A percentile compares a stretch with the other conserved stretches of the same genome.
Conservation (phyloP, 2,888 invertebrate genomes). For the Leptothorax acervorum region DNA sequence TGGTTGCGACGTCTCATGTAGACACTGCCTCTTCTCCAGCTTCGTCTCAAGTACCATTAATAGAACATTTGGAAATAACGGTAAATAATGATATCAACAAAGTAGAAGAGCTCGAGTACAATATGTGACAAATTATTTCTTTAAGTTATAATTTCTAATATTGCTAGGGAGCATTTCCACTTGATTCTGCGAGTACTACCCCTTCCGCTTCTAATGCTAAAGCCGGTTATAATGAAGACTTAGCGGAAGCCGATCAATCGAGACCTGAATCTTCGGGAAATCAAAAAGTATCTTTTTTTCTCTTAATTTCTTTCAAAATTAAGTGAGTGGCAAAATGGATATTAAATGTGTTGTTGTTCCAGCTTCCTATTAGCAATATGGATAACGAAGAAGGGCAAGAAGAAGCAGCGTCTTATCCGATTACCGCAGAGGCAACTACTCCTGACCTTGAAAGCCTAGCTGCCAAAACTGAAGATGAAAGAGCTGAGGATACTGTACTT, state of each 20-base stretch:
- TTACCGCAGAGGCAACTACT: constrained; percentile 64
- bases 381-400: constrained; percentile 70
- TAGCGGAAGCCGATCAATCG: constrained; percentile 94
- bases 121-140: not conserved
- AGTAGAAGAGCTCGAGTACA: not conserved
- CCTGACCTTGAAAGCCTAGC: constrained; percentile 68
- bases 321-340: not conserved
- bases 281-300: constrained; percentile 76
- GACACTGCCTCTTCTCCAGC: constrained; percentile 62
- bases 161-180: constrained; percentile 69
- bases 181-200: constrained; percentile 64
- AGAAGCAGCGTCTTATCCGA: constrained; percentile 60
- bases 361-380: constrained; percentile 65
- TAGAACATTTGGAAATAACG: constrained; percentile 67
- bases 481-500: constrained; percentile 70
- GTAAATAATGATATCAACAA: constrained; percentile 57
- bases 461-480: constrained; percentile 73
- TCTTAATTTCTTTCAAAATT: not conserved
- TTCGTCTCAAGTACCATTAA: constrained; percentile 58
- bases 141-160: constrained; percentile 18
- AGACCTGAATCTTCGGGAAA: constrained; percentile 85
- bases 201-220: constrained; percentile 72
- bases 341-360: not conserved
- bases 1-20: constrained; percentile 57
- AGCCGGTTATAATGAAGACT: constrained; percentile 88